A percentile compares a stretch with the other conserved stretches of the same genome.
These are phyloP conservation scores for Peucedramus taeniatus DNA, from an alignment of 2,113 vertebrate species.

Conservation along the genomic window DNA sequence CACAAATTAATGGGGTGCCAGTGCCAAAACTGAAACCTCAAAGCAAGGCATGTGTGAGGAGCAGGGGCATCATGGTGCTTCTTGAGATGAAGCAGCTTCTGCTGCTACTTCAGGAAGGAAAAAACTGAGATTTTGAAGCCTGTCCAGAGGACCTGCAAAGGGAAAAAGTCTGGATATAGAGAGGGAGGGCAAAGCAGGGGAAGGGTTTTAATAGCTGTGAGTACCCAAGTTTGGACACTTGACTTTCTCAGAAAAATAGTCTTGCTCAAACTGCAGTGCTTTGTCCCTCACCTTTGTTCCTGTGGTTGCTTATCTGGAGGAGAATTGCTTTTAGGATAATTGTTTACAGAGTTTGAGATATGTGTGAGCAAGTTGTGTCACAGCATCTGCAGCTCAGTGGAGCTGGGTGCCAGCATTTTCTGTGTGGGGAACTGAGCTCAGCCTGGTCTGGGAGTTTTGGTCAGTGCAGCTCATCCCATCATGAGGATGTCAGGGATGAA, in stretches of 20 bases:
- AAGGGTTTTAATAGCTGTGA: not conserved
- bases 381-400: not conserved
- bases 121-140: not conserved
- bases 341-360: not conserved
- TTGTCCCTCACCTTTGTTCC: not conserved
- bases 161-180: not conserved
- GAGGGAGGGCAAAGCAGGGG: not conserved
- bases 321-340: not conserved
- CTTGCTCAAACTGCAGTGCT: not conserved
- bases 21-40: not conserved
- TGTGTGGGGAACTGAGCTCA: not conserved
- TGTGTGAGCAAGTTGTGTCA: not conserved
- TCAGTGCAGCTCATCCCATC: not conserved
- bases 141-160: not conserved
- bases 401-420: rapidly evolving
- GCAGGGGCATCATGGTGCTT: not conserved
- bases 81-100: not conserved
- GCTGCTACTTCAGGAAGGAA: not conserved
- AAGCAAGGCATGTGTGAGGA: not conserved
- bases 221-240: not conserved
- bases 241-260: not conserved
- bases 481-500: not conserved
- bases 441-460: not conserved
- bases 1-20: not conserved
- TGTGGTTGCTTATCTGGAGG: not conserved